These are phyloP conservation scores for Turritopsis rubra DNA, from an alignment of 30 jellyfish, hydroid and myxozoan species.

Conservation along the genomic window DNA sequence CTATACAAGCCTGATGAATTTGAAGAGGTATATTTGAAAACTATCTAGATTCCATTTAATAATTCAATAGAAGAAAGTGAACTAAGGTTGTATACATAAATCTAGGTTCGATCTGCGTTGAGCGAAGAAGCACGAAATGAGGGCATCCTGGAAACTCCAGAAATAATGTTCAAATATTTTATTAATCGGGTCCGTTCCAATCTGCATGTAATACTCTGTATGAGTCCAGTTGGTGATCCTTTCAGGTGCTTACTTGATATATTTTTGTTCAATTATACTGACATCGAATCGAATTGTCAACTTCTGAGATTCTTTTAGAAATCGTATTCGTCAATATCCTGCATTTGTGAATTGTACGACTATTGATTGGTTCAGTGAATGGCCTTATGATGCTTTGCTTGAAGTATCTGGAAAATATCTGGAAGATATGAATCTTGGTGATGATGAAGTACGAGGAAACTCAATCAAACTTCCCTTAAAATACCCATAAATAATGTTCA, in stretches of 20 bases:
- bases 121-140: conserved; percentile 61
- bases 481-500: background rate
- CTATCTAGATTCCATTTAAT: too few species aligned
- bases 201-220: conserved; percentile 83
- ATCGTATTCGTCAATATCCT: conserved; percentile 94
- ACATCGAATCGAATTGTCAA: background rate
- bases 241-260: conserved; percentile 49
- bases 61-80: background rate
- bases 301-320: conserved; percentile 25
- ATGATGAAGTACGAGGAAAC: conserved; percentile 59
- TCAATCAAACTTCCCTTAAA: background rate
- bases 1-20: conserved; percentile 82
- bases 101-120: conserved; percentile 82
- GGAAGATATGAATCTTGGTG: conserved; percentile 53
- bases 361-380: conserved; percentile 96
- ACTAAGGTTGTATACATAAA: background rate
- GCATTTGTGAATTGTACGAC: conserved; percentile 97
- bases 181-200: conserved; percentile 84
- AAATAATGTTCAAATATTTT: conserved; percentile 64
- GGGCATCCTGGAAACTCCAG: conserved; percentile 79
- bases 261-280: background rate
- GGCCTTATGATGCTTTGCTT: conserved; percentile 95
- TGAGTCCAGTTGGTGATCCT: conserved; percentile 99
- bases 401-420: conserved; percentile 92
- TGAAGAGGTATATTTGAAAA: conserved; percentile 54